Evolutionary conservation across 2,797 vertebrate species (phyloP), one percentile per base, ranked within the genome.

Genomic region (Numenius phaeopus): DNA sequence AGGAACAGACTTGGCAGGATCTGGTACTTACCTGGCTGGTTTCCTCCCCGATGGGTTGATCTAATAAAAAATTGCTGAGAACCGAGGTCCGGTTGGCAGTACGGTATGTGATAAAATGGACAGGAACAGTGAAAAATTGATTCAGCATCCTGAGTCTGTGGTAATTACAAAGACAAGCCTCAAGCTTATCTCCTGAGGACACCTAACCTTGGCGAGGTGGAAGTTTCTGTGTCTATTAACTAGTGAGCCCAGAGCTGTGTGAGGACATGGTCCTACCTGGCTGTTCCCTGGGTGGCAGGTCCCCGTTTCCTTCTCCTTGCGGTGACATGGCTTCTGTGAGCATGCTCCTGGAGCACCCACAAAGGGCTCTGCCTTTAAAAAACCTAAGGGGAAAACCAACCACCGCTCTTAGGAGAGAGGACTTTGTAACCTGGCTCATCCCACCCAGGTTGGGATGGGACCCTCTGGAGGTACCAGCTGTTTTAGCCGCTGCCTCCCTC

Each of bases 1-100:
- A 66, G 83, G 81, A 90, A 26, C 30, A 62, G 75, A 18, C 80
- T 55, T 95, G 77, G 75, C 81, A 95, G 90, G 71, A 66, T 69
- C 27, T 79, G 85, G 40, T 66, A 17, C 54, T 92, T 62, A 5
- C 0, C 46, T 93, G 87, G 46, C 76, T 72, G 49, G 4, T 86
- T 81, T 86, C 78, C 47, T 91, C 49, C 85, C 58, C 5, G 0
- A 5, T 32, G 66, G 70, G 84, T 46, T 92, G 52, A 40, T 83
- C 54, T n/a, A 5, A 71, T 54, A 4, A 78, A 59, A 67, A 70
- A n/a, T 26, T 39, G 65, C 73, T 85, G 82, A 87, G 67, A 47
- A 76, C 30, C 54, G 16, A 50, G 69, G 30, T 72, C 54, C 3
- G 4, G 12, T 8, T 44, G 54, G 64, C 24, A 73, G 79, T 1